Percentiles rank a stretch among this genome's conserved stretches.
Conservation (phyloP, 2,888 invertebrate genomes). For the Dryomyza anilis region DNA sequence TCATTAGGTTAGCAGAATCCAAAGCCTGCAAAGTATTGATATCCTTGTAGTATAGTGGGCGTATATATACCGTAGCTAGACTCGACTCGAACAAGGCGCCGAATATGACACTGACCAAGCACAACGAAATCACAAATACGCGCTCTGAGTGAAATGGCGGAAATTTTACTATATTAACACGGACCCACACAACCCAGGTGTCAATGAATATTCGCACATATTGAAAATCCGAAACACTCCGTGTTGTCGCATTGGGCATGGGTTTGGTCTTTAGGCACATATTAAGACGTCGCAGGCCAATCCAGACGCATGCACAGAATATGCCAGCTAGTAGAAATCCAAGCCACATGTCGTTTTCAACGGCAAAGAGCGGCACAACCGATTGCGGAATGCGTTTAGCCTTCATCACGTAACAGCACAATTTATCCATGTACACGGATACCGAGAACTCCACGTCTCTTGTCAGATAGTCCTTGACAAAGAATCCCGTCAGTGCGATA, state of each 20-base stretch:
- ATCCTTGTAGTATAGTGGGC: conserved; percentile 58
- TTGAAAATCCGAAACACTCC: conserved; percentile 1
- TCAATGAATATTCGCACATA: conserved; percentile 49
- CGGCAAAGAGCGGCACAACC: conserved; percentile 56
- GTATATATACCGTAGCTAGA: conserved; percentile 59
- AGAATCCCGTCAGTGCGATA: conserved; percentile 57
- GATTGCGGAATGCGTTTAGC: conserved; percentile 59
- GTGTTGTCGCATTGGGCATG: background rate
- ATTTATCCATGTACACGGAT: conserved; percentile 56
- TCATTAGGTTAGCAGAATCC: conserved; percentile 49
- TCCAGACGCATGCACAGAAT: conserved; percentile 49
- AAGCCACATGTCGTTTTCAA: conserved; percentile 55
- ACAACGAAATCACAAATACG: conserved; percentile 56
- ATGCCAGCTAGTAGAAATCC: conserved; percentile 50
- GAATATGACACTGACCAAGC: conserved; percentile 58
- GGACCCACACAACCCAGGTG: conserved; percentile 57
- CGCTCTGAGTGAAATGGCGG: conserved; percentile 57
- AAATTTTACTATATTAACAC: conserved; percentile 51
- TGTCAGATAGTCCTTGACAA: conserved; percentile 60
- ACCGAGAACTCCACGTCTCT: conserved; percentile 55
- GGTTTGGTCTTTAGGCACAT: conserved; percentile 26
- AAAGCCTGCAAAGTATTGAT: conserved; percentile 57
- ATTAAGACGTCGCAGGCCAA: conserved; percentile 45
- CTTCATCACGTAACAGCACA: conserved; percentile 60
- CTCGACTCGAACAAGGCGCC: conserved; percentile 61